Base-by-base conservation (phyloP, 2,888 invertebrate species). In the Venusia cambrica region DNA sequence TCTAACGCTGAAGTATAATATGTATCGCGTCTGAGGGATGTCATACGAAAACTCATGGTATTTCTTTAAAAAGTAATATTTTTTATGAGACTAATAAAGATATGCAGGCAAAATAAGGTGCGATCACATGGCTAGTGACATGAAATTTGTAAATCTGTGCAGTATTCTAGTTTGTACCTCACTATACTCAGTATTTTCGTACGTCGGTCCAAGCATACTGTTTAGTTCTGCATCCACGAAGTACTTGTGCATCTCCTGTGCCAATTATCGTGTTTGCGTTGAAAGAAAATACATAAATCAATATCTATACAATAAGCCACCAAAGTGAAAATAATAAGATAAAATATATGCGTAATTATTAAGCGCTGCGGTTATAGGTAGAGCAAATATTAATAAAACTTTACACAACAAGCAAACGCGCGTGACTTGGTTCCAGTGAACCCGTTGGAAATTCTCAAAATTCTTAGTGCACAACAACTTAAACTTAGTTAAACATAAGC, bases 181-280 rank as follows among this genome's bases (percentile, higher is more conserved):
- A 46, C 63, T 62, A 67, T 79, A 85, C 28, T 88, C 87, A 63
- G 79, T 69, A 76, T 67, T 89, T 66, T 90, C 90, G 84, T 89
- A 89, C 64, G 88, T 84, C 47, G 89, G 81, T 77, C 89, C 89
- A 77, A 91, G 89, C 91, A 93, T 91, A 77, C 92, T 91, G 81
- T 92, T 92, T 87, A 93, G 90, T 88, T 93, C 93, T 64, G 93
- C 93, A 73, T 93, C 93, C 91, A 93, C 91, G 90, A 92, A 93
- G 90, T 93, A 92, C 81, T 90, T 92, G 90, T 92, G 92, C 91
- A 92, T 92, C 90, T 90, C 90, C 93, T 93, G 88, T 87, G 87
- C 79, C 80, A 83, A 84, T 80, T 73, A 75, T 70, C 71, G 77
- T 77, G 79, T 73, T 70, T 76, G 83, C 85, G 74, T 81, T 79